Percentiles rank a stretch among this genome's conserved stretches.
Evolutionary conservation across 2,797 vertebrate genomes (phyloP).

Genomic region (Amazona ochrocephala): DNA sequence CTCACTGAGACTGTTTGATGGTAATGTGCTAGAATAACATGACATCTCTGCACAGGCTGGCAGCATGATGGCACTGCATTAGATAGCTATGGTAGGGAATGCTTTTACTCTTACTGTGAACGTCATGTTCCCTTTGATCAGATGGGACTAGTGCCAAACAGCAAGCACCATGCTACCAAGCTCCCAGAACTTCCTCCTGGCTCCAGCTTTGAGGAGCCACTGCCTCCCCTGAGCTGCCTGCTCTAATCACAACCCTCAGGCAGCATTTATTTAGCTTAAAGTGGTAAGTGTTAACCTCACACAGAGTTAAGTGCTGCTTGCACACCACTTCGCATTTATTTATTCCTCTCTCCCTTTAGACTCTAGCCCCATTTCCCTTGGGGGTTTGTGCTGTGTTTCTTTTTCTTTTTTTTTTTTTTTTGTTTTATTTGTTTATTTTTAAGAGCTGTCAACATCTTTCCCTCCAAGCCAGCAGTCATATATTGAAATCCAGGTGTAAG

Average conservation of each 20-base stretch:
- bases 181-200: not conserved
- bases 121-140: slow-evolving; percentile 6
- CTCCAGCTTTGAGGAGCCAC: not conserved
- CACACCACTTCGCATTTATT: not conserved
- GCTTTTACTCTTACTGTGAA: not conserved
- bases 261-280: slow-evolving; percentile 46
- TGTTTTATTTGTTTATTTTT: not conserved
- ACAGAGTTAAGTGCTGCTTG: slow-evolving; percentile 36
- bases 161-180: not conserved
- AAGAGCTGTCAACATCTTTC: not conserved
- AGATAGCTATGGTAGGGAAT: not conserved
- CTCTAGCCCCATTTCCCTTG: slow-evolving; percentile 3
- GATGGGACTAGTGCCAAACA: not conserved
- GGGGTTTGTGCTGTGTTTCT: not conserved
- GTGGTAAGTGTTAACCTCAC: slow-evolving; percentile 34
- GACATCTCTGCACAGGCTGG: not conserved
- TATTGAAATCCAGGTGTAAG: not conserved
- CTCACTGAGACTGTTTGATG: not conserved
- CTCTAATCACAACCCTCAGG: slow-evolving; percentile 33
- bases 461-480: not conserved
- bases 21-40: not conserved
- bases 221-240: slow-evolving; percentile 5
- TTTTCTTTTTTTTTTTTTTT: not conserved
- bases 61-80: not conserved
- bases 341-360: slow-evolving; percentile 44